Conservation (phyloP, 1,140 invertebrate species). For the Chionoecetes opilio region DNA sequence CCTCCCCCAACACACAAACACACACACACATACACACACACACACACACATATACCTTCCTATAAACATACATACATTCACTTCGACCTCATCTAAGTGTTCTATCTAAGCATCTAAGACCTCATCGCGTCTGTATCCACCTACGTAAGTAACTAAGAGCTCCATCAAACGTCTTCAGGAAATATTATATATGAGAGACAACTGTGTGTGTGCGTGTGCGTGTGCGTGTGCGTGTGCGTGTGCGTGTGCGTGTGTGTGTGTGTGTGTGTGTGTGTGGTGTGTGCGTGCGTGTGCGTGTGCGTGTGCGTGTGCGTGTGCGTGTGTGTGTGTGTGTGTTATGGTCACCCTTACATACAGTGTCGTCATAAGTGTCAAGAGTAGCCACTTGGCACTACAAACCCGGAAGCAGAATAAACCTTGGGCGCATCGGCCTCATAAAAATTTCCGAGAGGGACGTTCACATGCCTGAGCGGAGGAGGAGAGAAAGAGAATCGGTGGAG, state of each 20-base stretch:
- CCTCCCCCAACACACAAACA: background rate
- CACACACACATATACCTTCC: too few species aligned
- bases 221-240: conserved; percentile 19
- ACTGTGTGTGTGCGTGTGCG: too few species aligned
- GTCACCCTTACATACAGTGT: too few species aligned
- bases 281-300: background rate
- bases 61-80: too few species aligned
- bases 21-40: background rate
- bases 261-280: background rate
- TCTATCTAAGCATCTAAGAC: too few species aligned
- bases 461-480: background rate
- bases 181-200: conserved; percentile 4
- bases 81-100: too few species aligned
- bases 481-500: background rate
- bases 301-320: conserved; percentile 40
- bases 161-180: background rate
- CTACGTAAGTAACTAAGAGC: too few species aligned
- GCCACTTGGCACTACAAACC: background rate
- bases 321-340: conserved; percentile 35
- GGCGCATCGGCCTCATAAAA: background rate
- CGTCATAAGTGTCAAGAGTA: background rate
- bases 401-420: background rate
- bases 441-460: background rate
- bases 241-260: too few species aligned
- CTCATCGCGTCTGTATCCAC: too few species aligned